phyloP scores from a whole-genome alignment of 2,797 vertebrate species.

The Buphagus erythrorhynchus region DNA sequence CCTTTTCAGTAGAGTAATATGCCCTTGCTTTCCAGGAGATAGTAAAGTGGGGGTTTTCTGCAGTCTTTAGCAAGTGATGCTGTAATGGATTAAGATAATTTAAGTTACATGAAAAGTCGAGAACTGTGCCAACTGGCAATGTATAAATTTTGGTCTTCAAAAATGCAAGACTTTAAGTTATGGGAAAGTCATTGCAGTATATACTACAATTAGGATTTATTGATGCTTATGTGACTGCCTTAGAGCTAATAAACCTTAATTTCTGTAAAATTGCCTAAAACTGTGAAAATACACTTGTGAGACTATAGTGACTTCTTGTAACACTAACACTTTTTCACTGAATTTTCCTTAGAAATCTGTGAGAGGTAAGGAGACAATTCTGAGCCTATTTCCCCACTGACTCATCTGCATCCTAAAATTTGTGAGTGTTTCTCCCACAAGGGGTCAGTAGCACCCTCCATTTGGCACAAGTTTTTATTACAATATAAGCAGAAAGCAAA shows the following conservation, averaged over 20 bases:
- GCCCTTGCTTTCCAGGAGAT: background rate
- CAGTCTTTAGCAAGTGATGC: background rate
- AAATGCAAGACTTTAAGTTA: background rate
- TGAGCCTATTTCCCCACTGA: background rate
- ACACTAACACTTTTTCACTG: background rate
- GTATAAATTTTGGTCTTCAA: background rate
- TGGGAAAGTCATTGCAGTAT: background rate
- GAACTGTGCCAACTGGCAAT: background rate
- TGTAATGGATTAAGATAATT: background rate
- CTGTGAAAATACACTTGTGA: background rate
- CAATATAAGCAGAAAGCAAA: background rate
- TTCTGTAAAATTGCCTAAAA: background rate
- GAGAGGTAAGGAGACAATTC: background rate
- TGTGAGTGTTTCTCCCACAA: slow-evolving; percentile 38
- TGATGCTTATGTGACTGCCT: background rate
- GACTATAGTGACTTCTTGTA: background rate
- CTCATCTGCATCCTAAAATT: fast-evolving
- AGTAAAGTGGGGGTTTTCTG: fast-evolving
- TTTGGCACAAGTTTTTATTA: background rate
- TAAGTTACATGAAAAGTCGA: background rate
- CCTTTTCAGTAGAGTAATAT: background rate
- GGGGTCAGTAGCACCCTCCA: slow-evolving; percentile 60
- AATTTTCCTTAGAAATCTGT: background rate
- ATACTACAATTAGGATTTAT: background rate
- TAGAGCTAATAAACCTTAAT: background rate